These are phyloP conservation scores for Alethe castanea DNA, from an alignment of 2,113 vertebrate genomes.

Conservation along the genomic window DNA sequence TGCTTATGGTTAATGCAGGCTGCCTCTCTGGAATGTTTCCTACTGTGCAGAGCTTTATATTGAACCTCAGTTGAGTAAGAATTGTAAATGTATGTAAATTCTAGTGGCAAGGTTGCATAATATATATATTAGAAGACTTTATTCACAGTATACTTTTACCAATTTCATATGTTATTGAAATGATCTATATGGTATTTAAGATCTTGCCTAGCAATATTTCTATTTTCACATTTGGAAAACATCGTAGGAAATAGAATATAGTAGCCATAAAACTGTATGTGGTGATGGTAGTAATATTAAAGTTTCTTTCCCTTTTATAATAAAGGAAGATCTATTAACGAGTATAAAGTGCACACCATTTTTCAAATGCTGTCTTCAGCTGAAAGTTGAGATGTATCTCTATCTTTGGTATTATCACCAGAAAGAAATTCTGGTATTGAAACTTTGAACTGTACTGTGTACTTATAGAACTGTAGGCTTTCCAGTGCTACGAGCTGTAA, in stretches of 20 bases:
- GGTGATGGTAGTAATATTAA: background rate
- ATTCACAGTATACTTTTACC: background rate
- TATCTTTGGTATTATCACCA: background rate
- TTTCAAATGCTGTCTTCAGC: background rate
- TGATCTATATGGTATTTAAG: background rate
- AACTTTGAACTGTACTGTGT: background rate
- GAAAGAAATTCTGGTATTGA: background rate
- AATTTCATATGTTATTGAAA: background rate
- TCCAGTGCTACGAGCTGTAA: background rate
- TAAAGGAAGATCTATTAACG: background rate
- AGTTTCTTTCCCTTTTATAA: background rate
- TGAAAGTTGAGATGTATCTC: background rate
- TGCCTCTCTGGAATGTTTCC: slow-evolving; percentile 33
- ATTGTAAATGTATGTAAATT: background rate
- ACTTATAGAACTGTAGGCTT: background rate
- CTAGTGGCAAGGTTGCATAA: background rate
- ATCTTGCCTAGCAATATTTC: background rate
- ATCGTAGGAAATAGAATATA: background rate
- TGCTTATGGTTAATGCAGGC: slow-evolving; percentile 38
- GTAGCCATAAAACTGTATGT: background rate
- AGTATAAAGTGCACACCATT: background rate
- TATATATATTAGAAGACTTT: background rate
- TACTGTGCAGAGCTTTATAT: slow-evolving; percentile 9
- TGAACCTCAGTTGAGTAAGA: background rate
- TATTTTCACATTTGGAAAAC: background rate